Base-by-base conservation (phyloP, 1,140 invertebrate genomes). In the Zaprionus africanus region DNA sequence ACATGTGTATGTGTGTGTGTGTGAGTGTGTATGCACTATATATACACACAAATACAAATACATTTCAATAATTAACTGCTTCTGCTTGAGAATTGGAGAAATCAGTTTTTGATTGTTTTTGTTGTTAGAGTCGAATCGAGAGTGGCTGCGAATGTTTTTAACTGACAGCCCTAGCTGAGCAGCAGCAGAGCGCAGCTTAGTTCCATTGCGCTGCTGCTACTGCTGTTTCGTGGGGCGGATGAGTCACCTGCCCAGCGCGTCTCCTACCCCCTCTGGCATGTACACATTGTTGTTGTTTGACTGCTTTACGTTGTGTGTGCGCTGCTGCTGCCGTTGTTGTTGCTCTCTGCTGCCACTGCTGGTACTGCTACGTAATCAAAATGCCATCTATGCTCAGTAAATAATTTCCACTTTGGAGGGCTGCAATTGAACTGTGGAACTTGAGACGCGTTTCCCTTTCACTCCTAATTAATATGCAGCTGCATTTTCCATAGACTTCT, bases 281-380 rank as follows among this genome's bases (percentile, higher is more conserved):
- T 60, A 68, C 36, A 71, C 31, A 53, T 74, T 82, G 82, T 86
- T 86, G 82, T 85, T 82, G 83, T 79, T 86, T 74, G 79, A 79
- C 79, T 77, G 38, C 73, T 79, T 81, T 79, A 53, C 58, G 58
- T 12, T 65, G 41, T 34, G 31, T 34, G 9, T 11, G 31, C 59
- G 43, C 59, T 75, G 59, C 17, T 66, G 49, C 63, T 62, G 76
- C 26, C 58, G 65, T 62, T 71, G 36, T 56, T 36, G 53, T 58
- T 46, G 54, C 43, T 53, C 17, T 41, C 41, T 36, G 59, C 11
- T 49, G 43, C 59, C 5, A 31, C 65, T 75, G 36, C 38, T 64
- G 34, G 62, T 43, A 24, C 62, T 71, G 84, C 85, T 90, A 90
- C 85, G 85, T 90, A 90, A 90, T 90, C 85, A 90, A 90, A 90